Percentiles rank a stretch among this genome's conserved stretches.
Conservation (phyloP, 2,797 vertebrate species). For the Peromyscus aztecus region DNA sequence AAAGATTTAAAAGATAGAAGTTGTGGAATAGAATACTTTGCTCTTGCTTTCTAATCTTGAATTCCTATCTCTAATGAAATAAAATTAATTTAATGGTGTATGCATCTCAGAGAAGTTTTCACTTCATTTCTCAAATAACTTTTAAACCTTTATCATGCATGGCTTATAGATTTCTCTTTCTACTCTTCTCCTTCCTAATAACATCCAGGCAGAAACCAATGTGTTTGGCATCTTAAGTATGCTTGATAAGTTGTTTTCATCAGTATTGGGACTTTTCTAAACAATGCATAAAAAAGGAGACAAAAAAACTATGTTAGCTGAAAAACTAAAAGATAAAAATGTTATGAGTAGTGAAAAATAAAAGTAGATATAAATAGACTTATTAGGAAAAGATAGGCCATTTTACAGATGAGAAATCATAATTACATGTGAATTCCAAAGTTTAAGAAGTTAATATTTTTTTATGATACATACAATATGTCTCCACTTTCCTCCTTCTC, state of each 20-base stretch:
- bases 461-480: slow-evolving; percentile 7
- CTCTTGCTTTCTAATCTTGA: background rate
- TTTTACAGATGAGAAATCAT: background rate
- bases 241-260: background rate
- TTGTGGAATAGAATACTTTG: background rate
- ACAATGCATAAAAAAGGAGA: background rate
- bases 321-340: background rate
- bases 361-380: background rate
- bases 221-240: slow-evolving; percentile 58
- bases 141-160: slow-evolving; percentile 16
- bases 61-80: background rate
- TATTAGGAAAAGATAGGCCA: background rate
- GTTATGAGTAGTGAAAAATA: slow-evolving; percentile 16
- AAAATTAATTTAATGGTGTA: background rate
- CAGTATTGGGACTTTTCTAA: slow-evolving; percentile 8
- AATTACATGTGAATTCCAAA: slow-evolving; percentile 27
- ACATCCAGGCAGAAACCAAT: slow-evolving; percentile 14
- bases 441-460: background rate
- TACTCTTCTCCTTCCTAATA: slow-evolving; percentile 1
- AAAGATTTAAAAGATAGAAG: background rate
- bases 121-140: slow-evolving; percentile 26
- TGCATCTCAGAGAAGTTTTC: background rate
- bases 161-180: background rate
- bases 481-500: background rate
- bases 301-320: background rate